Evolutionary conservation across 2,113 vertebrate species (phyloP), one percentile per base, ranked within the genome.

Genomic region (Neodon shergylaensis): DNA sequence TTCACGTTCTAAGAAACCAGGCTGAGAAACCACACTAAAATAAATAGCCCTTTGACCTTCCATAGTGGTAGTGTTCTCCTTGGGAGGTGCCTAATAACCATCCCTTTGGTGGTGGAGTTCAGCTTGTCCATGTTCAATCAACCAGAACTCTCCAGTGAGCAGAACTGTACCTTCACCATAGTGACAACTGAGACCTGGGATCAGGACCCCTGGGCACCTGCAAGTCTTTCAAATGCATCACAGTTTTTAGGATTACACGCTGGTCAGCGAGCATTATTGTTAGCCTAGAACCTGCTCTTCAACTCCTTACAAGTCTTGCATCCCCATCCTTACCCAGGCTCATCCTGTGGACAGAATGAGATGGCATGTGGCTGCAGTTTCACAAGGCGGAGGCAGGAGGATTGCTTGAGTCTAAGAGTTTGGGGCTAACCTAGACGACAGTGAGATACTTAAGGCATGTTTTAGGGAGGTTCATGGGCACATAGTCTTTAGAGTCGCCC

Each of bases 1-100:
- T 77, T 63, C 82, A 73, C 6, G 81, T 88, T 63, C 79, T 92
- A n/a, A 94, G 44, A n/a, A 95, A 52, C 81, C 54, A 82, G 36
- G 17, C 79, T 72, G 39, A n/a, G 28, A 58, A 33, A 70, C 68
- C 5, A 87, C 49, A 54, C 65, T 85, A 11, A 76, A 92, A 22
- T 39, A 79, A 89, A 70, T 24, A 36, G 36, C 65, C 49, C 33
- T 86, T 89, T 91, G 72, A 13, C 54, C 79, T 88, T 78, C 66
- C 19, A 73, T 52, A 83, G 39, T 58, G 52, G 76, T 26, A 22
- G 10, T 79, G 31, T 49, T 89, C 94, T 89, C 68, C 31, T 78
- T 89, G n/a, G 49, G 63, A 52, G n/a, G 7, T 76, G 12, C 52
- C 83, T 47, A 12, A 6, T 22, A 54, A 39, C 88, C 33, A 12